Evolutionary conservation across 2,113 vertebrate genomes (phyloP), one percentile per base, ranked within the genome.

Genomic region (Lagopus muta): DNA sequence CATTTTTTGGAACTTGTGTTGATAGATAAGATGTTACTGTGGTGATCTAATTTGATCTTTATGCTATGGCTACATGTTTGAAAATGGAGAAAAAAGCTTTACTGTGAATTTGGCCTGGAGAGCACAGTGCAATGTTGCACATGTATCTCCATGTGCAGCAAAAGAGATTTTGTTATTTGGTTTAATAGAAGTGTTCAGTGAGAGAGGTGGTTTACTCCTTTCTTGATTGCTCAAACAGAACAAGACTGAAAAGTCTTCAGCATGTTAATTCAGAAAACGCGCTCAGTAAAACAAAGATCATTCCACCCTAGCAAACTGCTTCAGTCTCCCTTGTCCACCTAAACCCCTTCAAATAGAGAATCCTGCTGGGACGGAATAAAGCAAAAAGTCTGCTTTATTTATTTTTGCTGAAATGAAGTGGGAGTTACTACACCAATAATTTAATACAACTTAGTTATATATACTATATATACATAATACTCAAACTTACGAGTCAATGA

Each of bases 91-190:
- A n/a, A 38, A 74, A 55, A 21, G 15, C 15, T 85, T 91, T 20
- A 1, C 45, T 85, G 40, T 66, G 45, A 61, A 21, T 12, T 30
- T 76, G 67, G 22, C 58, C 55, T 74, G 52, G 1, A 62, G 55
- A 88, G 13, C 5, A 82, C 60, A 73, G 5, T 11, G 24, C 58
- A 80, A 27, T 1, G 0, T 0, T 74, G 9, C 13, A 4, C 24
- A 25, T 67, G 52, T 81, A 2, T 82, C 87, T 79, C 66, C 22
- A 32, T 17, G n/a, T 45, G 24, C 43, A 77, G 16, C 64, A 66
- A 90, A 18, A 66, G 5, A 58, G n/a, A n/a, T n/a, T n/a, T n/a
- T n/a, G 11, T 65, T 84, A 54, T 5, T 40, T 50, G 36, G 5
- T 17, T 78, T 58, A 58, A 28, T 52, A 11, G 11, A 77, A 58